phyloP scores from a whole-genome alignment of 2,888 invertebrate genomes.

The Cremastobaeus sp. region DNA sequence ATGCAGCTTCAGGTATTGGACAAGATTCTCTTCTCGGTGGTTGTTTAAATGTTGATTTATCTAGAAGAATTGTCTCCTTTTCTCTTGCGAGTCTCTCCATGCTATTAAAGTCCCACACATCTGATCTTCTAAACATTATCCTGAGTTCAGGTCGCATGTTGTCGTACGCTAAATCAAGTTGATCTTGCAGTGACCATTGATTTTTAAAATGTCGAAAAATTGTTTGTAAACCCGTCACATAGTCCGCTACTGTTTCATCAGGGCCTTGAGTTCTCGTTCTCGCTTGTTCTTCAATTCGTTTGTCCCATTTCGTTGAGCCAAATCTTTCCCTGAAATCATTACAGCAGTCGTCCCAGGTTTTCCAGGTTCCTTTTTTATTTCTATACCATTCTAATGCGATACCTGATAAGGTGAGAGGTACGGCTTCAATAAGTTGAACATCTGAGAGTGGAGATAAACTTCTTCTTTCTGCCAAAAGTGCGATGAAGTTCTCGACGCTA shows the following conservation, averaged over 20 bases:
- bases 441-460: slow-evolving; percentile 3
- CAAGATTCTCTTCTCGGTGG: slow-evolving; percentile 1
- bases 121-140: slow-evolving; percentile 4
- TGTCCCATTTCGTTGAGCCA: neutral
- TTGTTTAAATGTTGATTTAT: neutral
- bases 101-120: slow-evolving; percentile 1
- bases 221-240: neutral
- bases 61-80: neutral
- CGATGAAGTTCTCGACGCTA: slow-evolving; percentile 1
- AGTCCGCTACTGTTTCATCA: slow-evolving; percentile 10
- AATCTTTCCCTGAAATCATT: slow-evolving; percentile 2
- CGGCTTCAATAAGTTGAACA: neutral
- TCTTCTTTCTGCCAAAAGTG: neutral
- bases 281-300: slow-evolving; percentile 4
- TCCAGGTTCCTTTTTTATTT: neutral
- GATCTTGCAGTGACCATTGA: neutral
- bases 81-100: slow-evolving; percentile 16
- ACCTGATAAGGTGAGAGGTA: slow-evolving; percentile 3
- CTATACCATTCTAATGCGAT: slow-evolving; percentile 16
- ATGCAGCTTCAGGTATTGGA: slow-evolving; percentile 19
- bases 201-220: slow-evolving; percentile 16
- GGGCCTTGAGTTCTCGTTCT: slow-evolving; percentile 12
- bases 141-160: slow-evolving; percentile 21
- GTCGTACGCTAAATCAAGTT: slow-evolving; percentile 19
- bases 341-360: slow-evolving; percentile 3